Conservation (phyloP, 2,797 vertebrate species). For the Poeciliopsis presidionis region DNA sequence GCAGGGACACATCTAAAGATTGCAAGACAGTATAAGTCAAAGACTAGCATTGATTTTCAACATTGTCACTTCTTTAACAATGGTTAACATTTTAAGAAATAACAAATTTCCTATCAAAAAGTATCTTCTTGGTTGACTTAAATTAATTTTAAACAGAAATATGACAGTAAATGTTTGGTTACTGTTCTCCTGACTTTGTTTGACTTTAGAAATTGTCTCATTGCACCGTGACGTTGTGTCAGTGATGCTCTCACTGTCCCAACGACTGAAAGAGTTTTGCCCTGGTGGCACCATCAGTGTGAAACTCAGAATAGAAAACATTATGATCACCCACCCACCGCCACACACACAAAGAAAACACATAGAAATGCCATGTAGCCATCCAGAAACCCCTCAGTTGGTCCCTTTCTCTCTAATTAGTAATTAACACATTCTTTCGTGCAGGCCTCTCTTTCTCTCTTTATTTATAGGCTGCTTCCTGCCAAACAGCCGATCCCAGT, state of each 20-base stretch:
- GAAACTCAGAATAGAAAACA: slow-evolving; percentile 44
- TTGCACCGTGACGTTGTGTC: slow-evolving; percentile 15
- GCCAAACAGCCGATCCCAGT: slow-evolving; percentile 85
- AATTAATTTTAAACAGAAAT: background rate
- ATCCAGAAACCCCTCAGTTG: slow-evolving; percentile 58
- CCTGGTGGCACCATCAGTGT: slow-evolving; percentile 44
- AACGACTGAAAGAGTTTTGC: slow-evolving; percentile 59
- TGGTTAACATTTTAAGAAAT: background rate
- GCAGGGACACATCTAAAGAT: background rate
- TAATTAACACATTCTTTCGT: slow-evolving; percentile 83
- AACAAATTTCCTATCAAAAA: background rate
- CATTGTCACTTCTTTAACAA: background rate
- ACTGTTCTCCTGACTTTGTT: too few relatives aligned
- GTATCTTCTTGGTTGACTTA: background rate
- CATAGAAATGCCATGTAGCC: slow-evolving; percentile 41
- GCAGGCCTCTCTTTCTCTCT: slow-evolving; percentile 76
- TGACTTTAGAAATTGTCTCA: background rate
- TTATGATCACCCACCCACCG: slow-evolving; percentile 16
- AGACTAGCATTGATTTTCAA: background rate
- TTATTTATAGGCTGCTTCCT: slow-evolving; percentile 77
- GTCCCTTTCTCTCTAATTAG: slow-evolving; percentile 78
- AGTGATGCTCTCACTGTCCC: slow-evolving; percentile 41
- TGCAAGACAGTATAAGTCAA: background rate
- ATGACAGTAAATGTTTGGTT: background rate
- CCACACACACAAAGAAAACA: slow-evolving; percentile 26